Percentiles rank a stretch among this genome's conserved stretches.
Conservation (phyloP, 2,113 vertebrate species). For the Puffinus mauretanicus region DNA sequence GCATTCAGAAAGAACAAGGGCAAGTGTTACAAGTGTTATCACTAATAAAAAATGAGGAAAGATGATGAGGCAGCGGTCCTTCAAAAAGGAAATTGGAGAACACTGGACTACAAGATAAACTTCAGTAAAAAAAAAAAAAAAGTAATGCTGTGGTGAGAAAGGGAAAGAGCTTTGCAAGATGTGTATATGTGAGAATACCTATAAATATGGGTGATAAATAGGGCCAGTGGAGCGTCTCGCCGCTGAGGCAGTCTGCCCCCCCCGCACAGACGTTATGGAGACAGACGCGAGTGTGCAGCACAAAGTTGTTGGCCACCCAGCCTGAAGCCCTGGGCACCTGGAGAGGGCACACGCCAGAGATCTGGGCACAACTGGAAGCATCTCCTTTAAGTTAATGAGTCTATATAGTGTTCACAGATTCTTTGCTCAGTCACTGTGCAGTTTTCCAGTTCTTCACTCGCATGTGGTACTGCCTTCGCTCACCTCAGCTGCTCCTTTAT, state of each 20-base stretch:
- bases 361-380: neutral
- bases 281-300: fast-evolving
- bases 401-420: neutral
- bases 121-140: neutral
- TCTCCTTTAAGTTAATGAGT: neutral
- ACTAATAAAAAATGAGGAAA: neutral
- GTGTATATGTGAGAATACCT: neutral
- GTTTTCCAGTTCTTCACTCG: neutral
- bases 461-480: neutral
- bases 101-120: neutral
- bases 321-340: neutral
- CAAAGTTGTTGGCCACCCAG: neutral
- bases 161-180: neutral
- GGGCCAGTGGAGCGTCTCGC: fast-evolving
- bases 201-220: neutral
- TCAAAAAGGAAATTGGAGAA: neutral
- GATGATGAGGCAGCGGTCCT: neutral
- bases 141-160: neutral
- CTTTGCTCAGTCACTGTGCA: neutral
- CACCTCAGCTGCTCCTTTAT: neutral
- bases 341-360: neutral
- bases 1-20: neutral
- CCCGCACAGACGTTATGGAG: fast-evolving
- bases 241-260: too few species aligned
- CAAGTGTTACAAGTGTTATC: neutral